Evolutionary conservation across 2,797 vertebrate species (phyloP).

Genomic region (Cossypha dichroa): DNA sequence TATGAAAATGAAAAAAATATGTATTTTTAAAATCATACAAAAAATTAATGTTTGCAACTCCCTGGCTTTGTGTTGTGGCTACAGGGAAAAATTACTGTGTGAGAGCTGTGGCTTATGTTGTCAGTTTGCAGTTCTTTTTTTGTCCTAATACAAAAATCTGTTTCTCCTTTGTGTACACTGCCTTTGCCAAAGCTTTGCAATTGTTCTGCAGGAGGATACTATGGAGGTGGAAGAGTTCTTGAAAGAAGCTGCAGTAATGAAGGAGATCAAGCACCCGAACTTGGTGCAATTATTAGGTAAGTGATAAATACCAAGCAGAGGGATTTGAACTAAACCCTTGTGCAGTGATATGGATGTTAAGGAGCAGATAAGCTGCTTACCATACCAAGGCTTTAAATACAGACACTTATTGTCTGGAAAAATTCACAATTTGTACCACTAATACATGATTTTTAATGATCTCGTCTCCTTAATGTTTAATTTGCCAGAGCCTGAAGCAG

Average conservation of each 20-base stretch:
- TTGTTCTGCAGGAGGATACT: constrained; percentile 89
- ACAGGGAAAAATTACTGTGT: neutral
- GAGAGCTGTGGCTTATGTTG: neutral
- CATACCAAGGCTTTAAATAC: neutral
- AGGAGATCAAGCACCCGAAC: constrained; percentile 98
- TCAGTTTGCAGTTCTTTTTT: neutral
- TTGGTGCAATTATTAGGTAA: constrained; percentile 95
- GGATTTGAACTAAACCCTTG: constrained; percentile 12
- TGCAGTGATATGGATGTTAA: neutral
- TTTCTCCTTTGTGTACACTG: neutral
- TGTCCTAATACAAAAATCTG: neutral
- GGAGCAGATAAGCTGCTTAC: constrained; percentile 37
- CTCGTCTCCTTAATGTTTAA: neutral
- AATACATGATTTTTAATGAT: constrained; percentile 32
- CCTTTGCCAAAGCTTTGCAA: constrained; percentile 15
- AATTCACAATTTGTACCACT: constrained; percentile 18
- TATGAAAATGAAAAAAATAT: neutral
- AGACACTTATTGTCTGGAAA: constrained; percentile 23
- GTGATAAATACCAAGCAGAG: constrained; percentile 49
- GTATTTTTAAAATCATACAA: neutral
- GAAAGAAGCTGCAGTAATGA: constrained; percentile 98
- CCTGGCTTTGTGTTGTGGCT: neutral
- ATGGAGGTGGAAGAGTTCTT: constrained; percentile 99
- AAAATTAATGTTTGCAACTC: neutral
- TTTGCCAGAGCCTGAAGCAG: constrained; percentile 22